Evolutionary conservation across 2,888 invertebrate species (phyloP), one percentile per base, ranked within the genome.

Genomic region (Eubasilissa splendida): DNA sequence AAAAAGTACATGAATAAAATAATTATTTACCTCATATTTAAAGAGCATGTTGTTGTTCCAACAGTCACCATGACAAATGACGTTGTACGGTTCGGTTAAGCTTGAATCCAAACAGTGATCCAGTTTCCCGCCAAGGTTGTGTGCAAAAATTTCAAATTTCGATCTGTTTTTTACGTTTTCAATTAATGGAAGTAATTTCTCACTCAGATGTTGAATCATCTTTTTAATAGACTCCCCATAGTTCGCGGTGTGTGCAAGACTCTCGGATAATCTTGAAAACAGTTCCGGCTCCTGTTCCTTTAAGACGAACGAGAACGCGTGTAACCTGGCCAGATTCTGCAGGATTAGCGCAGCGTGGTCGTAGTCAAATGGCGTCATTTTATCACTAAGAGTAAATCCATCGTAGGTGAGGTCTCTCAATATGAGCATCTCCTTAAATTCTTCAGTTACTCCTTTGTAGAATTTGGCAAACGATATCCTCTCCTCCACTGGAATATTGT

Each of bases 21-120:
- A 22, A 22, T 22, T 22, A 42, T 42, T 42, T 60, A 60, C 60
- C 60, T 12, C 9, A 60, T 60, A 60, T n/a, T 60, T 60, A 22
- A 11, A 60, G 60, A 60, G 60, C 60, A 60, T 60, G 3, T 60
- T 60, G n/a, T 60, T 60, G 22, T 60, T 60, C 60, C 60, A 60
- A n/a, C 60, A 60, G 14, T 60, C 60, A 2, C 60, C 60, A 3
- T 60, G 60, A n/a, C 60, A 60, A 14, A 60, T 60, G 0, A 22
- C 14, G n/a, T 60, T 60, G 14, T 60, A 60, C 8, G 60, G 60
- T n/a, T 60, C 60, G 8, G 60, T 60, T n/a, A 3, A 22, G 9
- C 14, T 14, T 7, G 60, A n/a, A 60, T 60, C 60, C 14, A 60
- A 7, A 8, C 7, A 9, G 9, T 60, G 3, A 4, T 60, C 60